Evolutionary conservation across 1,140 invertebrate species (phyloP).

Genomic region (Colletes gigas): DNA sequence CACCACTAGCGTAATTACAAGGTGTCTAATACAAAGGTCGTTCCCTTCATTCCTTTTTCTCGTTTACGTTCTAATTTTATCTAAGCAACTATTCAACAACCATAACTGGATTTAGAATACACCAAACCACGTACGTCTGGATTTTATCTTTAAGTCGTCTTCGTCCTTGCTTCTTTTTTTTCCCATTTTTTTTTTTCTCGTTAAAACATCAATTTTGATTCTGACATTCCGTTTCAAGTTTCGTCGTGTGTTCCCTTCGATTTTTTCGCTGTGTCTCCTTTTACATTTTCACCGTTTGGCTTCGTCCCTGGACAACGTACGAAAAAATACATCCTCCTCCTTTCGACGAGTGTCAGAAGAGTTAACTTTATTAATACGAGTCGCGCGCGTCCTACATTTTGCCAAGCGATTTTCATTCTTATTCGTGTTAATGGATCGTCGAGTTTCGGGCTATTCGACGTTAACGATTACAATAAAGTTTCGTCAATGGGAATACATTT

Average conservation of each 20-base stretch:
- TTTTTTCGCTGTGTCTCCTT: background rate
- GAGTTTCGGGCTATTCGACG: background rate
- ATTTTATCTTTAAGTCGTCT: background rate
- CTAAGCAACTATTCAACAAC: slow-evolving; percentile 72
- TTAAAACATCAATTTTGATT: background rate
- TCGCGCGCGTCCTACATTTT: background rate
- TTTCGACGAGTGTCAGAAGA: background rate
- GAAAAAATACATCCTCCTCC: background rate
- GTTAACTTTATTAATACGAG: background rate
- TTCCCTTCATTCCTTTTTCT: slow-evolving; percentile 30
- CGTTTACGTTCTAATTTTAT: slow-evolving; percentile 54
- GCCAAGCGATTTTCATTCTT: background rate
- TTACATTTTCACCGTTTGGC: too few relatives aligned
- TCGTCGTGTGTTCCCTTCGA: background rate
- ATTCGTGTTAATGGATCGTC: background rate
- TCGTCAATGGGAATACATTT: background rate
- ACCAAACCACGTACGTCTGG: slow-evolving; percentile 8
- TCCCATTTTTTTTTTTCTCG: background rate
- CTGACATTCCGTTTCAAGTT: background rate
- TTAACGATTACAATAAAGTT: background rate
- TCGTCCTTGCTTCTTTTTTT: background rate
- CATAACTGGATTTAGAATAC: slow-evolving; percentile 51
- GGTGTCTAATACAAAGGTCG: slow-evolving; percentile 68
- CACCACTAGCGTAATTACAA: slow-evolving; percentile 68
- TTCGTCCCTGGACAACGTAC: background rate